phyloP scores from a whole-genome alignment of 1,140 invertebrate genomes.

The Drosophila navojoa region DNA sequence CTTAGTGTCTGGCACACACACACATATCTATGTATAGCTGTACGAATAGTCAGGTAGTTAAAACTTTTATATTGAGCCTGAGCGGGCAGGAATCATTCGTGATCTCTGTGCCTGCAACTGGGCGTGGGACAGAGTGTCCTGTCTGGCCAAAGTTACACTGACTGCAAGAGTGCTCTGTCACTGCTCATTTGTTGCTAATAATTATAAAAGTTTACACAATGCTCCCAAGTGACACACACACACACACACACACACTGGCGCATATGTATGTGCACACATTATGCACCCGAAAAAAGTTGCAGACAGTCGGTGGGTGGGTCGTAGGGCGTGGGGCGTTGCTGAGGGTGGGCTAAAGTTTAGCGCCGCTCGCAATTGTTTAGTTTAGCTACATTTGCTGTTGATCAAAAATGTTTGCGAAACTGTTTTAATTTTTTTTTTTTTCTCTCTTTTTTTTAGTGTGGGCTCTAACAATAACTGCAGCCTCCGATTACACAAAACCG shows the following conservation, averaged over 20 bases:
- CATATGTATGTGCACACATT: conserved; percentile 28
- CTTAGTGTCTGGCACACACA: conserved; percentile 31
- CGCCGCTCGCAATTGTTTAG: conserved; percentile 65
- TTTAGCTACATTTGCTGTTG: conserved; percentile 56
- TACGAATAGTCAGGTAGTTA: conserved; percentile 67
- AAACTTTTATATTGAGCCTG: conserved; percentile 76
- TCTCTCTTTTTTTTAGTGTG: conserved; percentile 22
- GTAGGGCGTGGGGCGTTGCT: not conserved
- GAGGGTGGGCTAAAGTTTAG: conserved; percentile 43
- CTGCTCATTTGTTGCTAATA: conserved; percentile 82
- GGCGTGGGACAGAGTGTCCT: conserved; percentile 8
- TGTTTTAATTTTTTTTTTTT: conserved; percentile 23
- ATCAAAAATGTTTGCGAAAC: conserved; percentile 58
- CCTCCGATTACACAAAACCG: conserved; percentile 31
- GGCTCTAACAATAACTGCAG: conserved; percentile 38
- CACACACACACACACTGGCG: conserved; percentile 19
- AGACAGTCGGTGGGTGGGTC: conserved; percentile 19
- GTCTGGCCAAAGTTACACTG: conserved; percentile 61
- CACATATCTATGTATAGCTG: too few relatives aligned
- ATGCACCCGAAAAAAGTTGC: conserved; percentile 31
- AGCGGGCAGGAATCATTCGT: conserved; percentile 68
- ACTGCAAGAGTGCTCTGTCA: conserved; percentile 74
- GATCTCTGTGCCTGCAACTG: conserved; percentile 42
- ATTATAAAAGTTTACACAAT: conserved; percentile 77
- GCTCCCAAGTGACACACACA: conserved; percentile 51